These are phyloP conservation scores for Leucopsar rothschildi DNA, from an alignment of 2,113 vertebrate species.

Conservation along the genomic window DNA sequence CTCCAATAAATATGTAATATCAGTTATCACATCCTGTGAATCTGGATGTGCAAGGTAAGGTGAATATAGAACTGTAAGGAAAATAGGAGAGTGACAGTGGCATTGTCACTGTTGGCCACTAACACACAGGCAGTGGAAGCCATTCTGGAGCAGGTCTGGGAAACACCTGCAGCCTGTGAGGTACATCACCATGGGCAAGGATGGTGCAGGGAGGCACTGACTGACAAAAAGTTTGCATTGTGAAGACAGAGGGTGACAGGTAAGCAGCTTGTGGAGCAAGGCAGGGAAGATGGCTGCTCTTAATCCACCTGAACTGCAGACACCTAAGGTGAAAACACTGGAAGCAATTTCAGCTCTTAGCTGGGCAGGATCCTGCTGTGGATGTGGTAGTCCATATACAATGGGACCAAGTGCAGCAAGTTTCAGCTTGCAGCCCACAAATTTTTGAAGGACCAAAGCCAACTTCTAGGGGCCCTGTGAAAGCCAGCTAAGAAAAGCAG, in stretches of 20 bases:
- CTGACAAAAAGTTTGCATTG: neutral
- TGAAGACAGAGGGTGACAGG: neutral
- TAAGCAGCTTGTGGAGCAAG: neutral
- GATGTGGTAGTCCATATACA: neutral
- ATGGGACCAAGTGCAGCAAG: neutral
- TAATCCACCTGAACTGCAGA: neutral
- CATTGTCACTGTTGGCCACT: neutral
- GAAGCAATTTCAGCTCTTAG: neutral
- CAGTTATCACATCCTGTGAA: neutral
- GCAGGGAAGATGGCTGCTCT: neutral
- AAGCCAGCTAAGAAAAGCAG: constrained; percentile 11
- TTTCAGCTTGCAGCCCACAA: neutral
- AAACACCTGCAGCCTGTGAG: neutral
- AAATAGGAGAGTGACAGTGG: neutral
- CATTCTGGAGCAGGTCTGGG: neutral
- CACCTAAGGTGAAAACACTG: neutral
- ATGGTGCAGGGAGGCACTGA: neutral
- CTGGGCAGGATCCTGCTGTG: neutral
- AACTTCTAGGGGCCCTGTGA: neutral
- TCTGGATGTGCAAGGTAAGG: neutral
- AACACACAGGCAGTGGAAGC: neutral
- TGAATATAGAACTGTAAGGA: neutral
- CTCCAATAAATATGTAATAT: constrained; percentile 28
- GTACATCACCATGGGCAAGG: neutral
- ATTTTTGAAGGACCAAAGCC: neutral